A percentile compares a stretch with the other conserved stretches of the same genome.
Conservation (phyloP, 35 echinoderm and acorn worm species). For the Lytechinus pictus region DNA sequence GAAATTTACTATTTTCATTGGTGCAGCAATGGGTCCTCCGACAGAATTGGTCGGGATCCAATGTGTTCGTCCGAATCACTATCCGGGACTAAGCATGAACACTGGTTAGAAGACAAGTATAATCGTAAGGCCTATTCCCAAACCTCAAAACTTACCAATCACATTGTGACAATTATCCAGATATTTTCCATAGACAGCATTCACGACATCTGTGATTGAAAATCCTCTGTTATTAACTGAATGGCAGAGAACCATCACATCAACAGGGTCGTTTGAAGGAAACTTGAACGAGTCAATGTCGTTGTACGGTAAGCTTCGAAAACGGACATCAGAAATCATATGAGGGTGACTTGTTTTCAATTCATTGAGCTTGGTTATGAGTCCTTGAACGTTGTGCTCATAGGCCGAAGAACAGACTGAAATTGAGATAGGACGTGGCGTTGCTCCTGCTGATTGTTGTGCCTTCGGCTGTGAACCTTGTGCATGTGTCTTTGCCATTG, state of each 20-base stretch:
- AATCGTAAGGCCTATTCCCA: no score
- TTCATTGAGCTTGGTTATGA: background rate
- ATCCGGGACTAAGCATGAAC: no score
- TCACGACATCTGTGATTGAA: background rate
- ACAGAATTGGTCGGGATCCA: no score
- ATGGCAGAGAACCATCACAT: conserved; percentile 31
- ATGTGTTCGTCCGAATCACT: no score
- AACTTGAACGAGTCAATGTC: conserved; percentile 8
- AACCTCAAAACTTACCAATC: background rate
- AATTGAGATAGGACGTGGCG: background rate
- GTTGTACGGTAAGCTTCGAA: background rate
- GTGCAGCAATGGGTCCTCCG: no score
- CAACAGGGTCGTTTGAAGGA: background rate
- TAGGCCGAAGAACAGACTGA: background rate
- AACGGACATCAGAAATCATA: background rate
- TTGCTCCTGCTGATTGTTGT: no score
- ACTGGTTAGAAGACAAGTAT: no score
- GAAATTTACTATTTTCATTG: no score
- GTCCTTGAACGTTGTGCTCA: background rate
- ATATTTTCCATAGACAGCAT: background rate
- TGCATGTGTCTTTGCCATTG: background rate
- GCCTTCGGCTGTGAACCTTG: no score
- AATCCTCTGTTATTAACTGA: background rate
- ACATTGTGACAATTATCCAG: background rate
- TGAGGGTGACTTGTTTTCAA: background rate